phyloP scores from a whole-genome alignment of 2,797 vertebrate species.

The Crenichthys baileyi region DNA sequence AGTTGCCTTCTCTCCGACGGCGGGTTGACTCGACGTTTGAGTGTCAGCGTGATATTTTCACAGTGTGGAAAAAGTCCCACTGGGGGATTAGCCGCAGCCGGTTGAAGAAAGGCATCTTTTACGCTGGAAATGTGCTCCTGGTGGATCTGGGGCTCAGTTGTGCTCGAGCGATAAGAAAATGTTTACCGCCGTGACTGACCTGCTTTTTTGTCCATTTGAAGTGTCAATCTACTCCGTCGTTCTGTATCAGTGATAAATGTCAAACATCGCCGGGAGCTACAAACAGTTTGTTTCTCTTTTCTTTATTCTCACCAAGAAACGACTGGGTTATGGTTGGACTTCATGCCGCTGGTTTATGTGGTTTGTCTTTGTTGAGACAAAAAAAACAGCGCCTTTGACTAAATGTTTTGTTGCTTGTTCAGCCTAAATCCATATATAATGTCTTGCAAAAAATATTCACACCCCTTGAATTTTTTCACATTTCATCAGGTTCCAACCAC shows the following conservation, averaged over 20 bases:
- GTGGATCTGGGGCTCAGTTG: constrained; percentile 54
- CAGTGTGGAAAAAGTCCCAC: constrained; percentile 14
- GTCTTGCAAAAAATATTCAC: too few relatives aligned
- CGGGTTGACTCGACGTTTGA: constrained; percentile 34
- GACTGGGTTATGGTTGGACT: constrained; percentile 5
- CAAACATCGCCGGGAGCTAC: constrained; percentile 48
- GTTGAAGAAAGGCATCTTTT: constrained; percentile 48
- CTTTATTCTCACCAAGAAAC: constrained; percentile 23
- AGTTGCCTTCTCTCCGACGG: constrained; percentile 30
- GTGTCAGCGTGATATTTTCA: constrained; percentile 53
- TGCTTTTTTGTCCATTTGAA: constrained; percentile 60
- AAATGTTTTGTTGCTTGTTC: neutral
- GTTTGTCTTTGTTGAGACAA: constrained; percentile 4
- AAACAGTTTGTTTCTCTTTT: constrained; percentile 18
- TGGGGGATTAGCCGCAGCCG: constrained; percentile 45
- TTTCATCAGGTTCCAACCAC: neutral
- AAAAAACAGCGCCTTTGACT: neutral
- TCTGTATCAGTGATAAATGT: constrained; percentile 57
- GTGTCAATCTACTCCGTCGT: constrained; percentile 57
- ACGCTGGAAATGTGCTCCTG: constrained; percentile 38
- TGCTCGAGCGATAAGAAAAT: constrained; percentile 63
- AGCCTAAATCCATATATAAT: neutral
- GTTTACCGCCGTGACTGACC: constrained; percentile 47
- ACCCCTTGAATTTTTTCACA: too few relatives aligned
- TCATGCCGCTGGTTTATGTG: constrained; percentile 8